A percentile compares a stretch with the other conserved stretches of the same genome.
phyloP scores from a whole-genome alignment of 2,797 vertebrate species.

The Oreochromis grahami region DNA sequence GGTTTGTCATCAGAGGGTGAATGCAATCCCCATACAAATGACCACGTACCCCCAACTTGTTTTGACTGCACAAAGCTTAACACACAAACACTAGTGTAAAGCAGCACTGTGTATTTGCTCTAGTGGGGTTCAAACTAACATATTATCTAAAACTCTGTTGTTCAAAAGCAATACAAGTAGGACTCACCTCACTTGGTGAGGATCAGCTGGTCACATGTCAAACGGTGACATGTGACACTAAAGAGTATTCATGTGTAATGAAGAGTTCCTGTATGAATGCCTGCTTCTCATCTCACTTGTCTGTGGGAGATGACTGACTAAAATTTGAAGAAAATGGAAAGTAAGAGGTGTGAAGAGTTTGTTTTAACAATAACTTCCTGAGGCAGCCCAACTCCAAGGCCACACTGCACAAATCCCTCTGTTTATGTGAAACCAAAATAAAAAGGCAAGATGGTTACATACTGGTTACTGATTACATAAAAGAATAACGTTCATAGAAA shows the following conservation, averaged over 20 bases:
- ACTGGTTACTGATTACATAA: neutral
- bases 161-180: neutral
- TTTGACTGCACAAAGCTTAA: neutral
- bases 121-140: neutral
- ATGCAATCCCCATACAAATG: neutral
- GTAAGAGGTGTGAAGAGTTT: neutral
- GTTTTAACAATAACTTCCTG: neutral
- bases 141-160: neutral
- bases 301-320: neutral
- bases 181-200: neutral
- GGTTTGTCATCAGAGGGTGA: neutral
- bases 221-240: rapidly evolving
- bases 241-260: neutral
- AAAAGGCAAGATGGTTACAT: neutral
- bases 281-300: neutral
- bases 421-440: neutral
- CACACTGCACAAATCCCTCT: rapidly evolving
- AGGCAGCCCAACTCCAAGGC: neutral
- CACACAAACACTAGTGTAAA: neutral
- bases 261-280: neutral
- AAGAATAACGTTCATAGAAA: neutral
- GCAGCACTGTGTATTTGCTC: neutral
- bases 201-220: neutral
- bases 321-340: neutral
- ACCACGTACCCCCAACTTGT: neutral